These are phyloP conservation scores for Euthynnus affinis DNA, from an alignment of 2,797 vertebrate species.

Conservation along the genomic window DNA sequence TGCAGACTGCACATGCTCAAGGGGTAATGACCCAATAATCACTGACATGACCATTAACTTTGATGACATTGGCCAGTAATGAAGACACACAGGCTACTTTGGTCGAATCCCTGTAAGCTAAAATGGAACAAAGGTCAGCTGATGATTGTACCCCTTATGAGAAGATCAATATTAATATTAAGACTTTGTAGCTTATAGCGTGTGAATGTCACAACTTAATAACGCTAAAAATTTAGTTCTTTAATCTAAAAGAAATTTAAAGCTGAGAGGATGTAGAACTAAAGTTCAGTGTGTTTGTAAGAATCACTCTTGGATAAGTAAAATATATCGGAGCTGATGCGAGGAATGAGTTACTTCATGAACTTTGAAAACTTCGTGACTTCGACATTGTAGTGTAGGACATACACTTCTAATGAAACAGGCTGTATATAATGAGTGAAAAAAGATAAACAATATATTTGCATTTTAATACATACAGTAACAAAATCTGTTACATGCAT, in stretches of 20 bases:
- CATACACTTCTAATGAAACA: slow-evolving; percentile 23
- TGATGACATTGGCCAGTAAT: slow-evolving; percentile 37
- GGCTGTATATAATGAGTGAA: slow-evolving; percentile 13
- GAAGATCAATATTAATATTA: slow-evolving; percentile 51
- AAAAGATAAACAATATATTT: slow-evolving; percentile 15
- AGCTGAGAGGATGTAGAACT: not conserved
- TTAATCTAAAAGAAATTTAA: slow-evolving; percentile 7
- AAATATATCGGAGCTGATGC: not conserved
- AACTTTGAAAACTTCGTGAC: slow-evolving; percentile 19
- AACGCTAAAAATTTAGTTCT: not conserved
- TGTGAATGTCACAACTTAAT: slow-evolving; percentile 31
- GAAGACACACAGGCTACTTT: slow-evolving; percentile 45
- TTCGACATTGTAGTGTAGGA: slow-evolving; percentile 9
- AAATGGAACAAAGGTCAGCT: slow-evolving; percentile 49
- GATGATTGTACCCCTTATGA: slow-evolving; percentile 24
- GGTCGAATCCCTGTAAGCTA: slow-evolving; percentile 13
- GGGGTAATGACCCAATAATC: slow-evolving; percentile 32
- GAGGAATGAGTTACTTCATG: slow-evolving; percentile 16
- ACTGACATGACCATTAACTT: slow-evolving; percentile 18
- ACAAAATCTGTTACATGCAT: slow-evolving; percentile 28
- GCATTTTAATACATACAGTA: slow-evolving; percentile 29
- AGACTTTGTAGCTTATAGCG: slow-evolving; percentile 2
- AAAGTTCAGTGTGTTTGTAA: slow-evolving; percentile 1
- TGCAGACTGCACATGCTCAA: slow-evolving; percentile 13
- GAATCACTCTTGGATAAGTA: slow-evolving; percentile 6